A percentile compares a stretch with the other conserved stretches of the same genome.
These are phyloP conservation scores for Gorsachius goisagi DNA, from an alignment of 2,113 vertebrate species.

Conservation along the genomic window DNA sequence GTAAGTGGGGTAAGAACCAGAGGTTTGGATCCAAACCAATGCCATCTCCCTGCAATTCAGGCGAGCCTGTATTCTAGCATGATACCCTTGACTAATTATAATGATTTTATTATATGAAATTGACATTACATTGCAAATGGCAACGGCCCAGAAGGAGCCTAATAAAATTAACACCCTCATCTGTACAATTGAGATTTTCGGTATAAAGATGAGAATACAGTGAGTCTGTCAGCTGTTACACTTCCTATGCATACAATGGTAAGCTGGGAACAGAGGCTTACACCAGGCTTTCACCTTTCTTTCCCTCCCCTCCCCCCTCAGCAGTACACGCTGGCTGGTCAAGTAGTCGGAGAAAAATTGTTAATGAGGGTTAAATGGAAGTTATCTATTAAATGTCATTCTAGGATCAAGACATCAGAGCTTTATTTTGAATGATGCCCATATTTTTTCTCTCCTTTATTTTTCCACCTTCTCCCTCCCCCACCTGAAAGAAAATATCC, in stretches of 20 bases:
- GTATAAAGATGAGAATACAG: neutral
- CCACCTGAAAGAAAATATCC: constrained; percentile 47
- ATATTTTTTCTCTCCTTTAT: constrained; percentile 49
- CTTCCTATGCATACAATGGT: neutral
- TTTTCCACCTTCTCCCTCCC: constrained; percentile 18
- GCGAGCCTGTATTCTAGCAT: neutral
- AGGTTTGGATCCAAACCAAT: neutral
- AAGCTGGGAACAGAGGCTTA: constrained; percentile 44
- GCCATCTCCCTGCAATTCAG: neutral
- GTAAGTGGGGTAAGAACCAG: neutral
- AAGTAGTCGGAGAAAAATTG: constrained; percentile 78
- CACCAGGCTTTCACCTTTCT: constrained; percentile 44
- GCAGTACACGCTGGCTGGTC: constrained; percentile 49
- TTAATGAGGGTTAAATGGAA: constrained; percentile 78
- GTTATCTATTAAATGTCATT: constrained; percentile 74
- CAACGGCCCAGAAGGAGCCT: neutral
- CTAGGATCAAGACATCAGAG: constrained; percentile 58
- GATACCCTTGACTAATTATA: neutral
- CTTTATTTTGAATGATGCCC: constrained; percentile 50
- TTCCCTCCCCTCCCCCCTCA: neutral
- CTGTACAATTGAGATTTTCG: neutral
- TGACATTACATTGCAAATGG: neutral
- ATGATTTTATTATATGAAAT: constrained; percentile 4
- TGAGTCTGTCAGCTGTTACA: neutral
- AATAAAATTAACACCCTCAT: neutral